phyloP scores from a whole-genome alignment of 2,113 vertebrate genomes.

The Amphiprion percula region DNA sequence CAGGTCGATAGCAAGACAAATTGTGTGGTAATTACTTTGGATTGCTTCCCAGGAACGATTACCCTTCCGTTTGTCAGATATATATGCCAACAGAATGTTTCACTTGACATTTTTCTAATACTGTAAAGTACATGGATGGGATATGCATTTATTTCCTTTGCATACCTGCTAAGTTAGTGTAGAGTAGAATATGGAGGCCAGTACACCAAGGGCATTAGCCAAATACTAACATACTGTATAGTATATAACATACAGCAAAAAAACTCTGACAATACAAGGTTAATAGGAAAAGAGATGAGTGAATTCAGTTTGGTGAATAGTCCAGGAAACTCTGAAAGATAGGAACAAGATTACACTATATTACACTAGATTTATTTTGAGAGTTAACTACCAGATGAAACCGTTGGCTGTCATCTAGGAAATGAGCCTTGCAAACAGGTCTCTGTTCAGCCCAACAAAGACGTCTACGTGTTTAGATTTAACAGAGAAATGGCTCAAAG shows the following conservation, averaged over 20 bases:
- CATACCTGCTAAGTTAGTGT: background rate
- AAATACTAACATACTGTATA: no score
- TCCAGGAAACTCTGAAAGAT: no score
- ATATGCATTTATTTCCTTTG: background rate
- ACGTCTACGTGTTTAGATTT: background rate
- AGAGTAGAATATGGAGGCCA: background rate
- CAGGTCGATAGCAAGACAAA: background rate
- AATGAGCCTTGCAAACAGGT: no score
- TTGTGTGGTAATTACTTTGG: background rate
- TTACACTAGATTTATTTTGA: no score
- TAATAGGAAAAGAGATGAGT: no score
- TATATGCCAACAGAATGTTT: background rate
- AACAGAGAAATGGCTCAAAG: background rate
- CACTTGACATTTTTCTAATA: background rate
- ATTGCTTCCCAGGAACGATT: background rate
- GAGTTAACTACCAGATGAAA: no score
- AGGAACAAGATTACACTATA: no score
- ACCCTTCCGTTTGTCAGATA: constrained; percentile 4
- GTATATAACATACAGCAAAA: no score
- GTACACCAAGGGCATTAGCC: background rate
- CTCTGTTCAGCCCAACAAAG: no score
- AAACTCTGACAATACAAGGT: no score
- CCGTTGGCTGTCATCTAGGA: no score
- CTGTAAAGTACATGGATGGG: background rate
- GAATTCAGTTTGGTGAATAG: no score